Percentiles rank a stretch among this genome's conserved stretches.
These are phyloP conservation scores for Tinea trinotella DNA, from an alignment of 2,888 invertebrate genomes.

Conservation along the genomic window DNA sequence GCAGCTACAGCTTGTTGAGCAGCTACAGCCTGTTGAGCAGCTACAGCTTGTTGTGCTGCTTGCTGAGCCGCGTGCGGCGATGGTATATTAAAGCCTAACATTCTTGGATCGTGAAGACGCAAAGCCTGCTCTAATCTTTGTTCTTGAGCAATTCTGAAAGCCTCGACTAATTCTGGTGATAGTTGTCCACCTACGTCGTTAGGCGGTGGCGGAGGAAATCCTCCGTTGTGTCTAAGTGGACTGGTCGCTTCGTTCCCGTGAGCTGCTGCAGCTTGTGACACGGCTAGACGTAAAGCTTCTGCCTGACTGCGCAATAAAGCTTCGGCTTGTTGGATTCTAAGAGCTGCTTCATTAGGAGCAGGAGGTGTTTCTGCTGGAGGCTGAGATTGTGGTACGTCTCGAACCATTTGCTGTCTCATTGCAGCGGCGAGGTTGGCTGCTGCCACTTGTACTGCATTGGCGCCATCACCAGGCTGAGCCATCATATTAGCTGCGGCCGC, in stretches of 20 bases:
- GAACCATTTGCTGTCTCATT: conserved; percentile 75
- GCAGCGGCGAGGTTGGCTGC: conserved; percentile 84
- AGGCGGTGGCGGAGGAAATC: conserved; percentile 53
- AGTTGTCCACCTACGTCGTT: conserved; percentile 69
- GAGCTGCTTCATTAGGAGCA: conserved; percentile 82
- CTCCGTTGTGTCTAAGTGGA: conserved; percentile 62
- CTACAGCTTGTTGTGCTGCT: conserved; percentile 33
- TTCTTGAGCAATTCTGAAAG: conserved; percentile 80
- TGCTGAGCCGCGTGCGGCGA: conserved; percentile 55
- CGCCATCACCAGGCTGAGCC: conserved; percentile 73
- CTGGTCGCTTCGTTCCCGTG: conserved; percentile 55
- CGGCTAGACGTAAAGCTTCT: conserved; percentile 86
- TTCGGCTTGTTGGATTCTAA: conserved; percentile 84
- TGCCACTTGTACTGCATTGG: conserved; percentile 79
- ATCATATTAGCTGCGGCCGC: conserved; percentile 75
- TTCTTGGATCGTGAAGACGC: conserved; percentile 85
- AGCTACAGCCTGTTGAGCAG: conserved; percentile 25
- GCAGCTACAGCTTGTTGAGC: conserved; percentile 34
- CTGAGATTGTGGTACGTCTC: conserved; percentile 75
- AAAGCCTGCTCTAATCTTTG: conserved; percentile 87
- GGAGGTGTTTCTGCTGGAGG: conserved; percentile 84
- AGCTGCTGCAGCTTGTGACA: conserved; percentile 78
- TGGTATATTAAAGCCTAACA: conserved; percentile 81
- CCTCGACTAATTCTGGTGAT: conserved; percentile 80
- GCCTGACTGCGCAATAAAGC: conserved; percentile 87